Evolutionary conservation across 2,113 vertebrate genomes (phyloP).

Genomic region (Stercorarius parasiticus): DNA sequence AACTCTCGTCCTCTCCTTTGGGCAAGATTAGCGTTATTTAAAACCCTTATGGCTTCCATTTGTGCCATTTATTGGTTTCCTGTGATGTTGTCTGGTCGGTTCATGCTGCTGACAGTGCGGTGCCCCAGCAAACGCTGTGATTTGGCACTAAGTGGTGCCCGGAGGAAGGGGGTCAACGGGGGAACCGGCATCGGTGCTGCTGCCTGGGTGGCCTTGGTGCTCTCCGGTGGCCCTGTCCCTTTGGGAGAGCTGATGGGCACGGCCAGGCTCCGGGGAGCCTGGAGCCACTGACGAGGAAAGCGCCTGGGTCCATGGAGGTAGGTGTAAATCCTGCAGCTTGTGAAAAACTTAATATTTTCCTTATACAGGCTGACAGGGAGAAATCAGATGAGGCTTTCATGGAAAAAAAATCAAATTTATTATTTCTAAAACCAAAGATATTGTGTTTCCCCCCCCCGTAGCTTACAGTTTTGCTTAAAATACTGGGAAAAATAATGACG

Average conservation of each 20-base stretch:
- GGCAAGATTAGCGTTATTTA: not conserved
- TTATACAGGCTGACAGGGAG: not conserved
- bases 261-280: rapidly evolving
- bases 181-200: rapidly evolving
- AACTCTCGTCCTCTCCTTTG: not conserved
- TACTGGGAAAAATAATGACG: not conserved
- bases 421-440: not conserved
- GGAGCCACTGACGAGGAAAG: rapidly evolving
- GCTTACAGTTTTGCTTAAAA: not conserved
- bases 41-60: rapidly evolving
- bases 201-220: no score
- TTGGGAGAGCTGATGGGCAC: rapidly evolving
- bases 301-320: not conserved
- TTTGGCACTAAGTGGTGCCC: not conserved
- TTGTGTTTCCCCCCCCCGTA: rapidly evolving
- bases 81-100: rapidly evolving
- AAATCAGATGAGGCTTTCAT: not conserved
- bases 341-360: not conserved
- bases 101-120: rapidly evolving
- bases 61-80: rapidly evolving
- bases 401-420: rapidly evolving
- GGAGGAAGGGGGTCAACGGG: not conserved
- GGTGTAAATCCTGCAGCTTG: not conserved
- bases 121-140: not conserved
- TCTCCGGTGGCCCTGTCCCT: not conserved